Base-by-base conservation (phyloP, 37 sponge, comb jelly and placozoan genomes). In the Chondrilla cf. caribensis region DNA sequence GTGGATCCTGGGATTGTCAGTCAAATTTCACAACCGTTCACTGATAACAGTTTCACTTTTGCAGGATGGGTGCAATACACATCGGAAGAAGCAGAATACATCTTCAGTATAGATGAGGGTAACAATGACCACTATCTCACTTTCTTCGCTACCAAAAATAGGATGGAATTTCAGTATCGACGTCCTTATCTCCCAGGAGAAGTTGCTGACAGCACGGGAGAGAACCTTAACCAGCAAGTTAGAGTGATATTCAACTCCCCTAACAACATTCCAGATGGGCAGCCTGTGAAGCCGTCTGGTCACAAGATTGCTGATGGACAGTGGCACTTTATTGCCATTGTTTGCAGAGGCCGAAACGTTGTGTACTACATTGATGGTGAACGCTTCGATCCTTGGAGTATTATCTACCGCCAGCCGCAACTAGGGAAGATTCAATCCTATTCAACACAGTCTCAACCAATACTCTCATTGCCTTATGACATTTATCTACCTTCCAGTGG, bases 11-110 rank as follows among this genome's bases (percentile, higher is more conserved):
- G 25, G 11, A 42, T 73, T 43, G 2, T 39, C 0, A 39, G 25
- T 40, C 44, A 39, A 18, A 37, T 73, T 2, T n/a, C 21, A n/a
- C 76, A 73, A 39, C 40, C 40, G 25, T 73, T 73, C 40, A 19
- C 25, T 17, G 36, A 73, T 37, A 73, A 73, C 40, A 37, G 18
- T 9, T 73, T 73, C 41, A 73, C 76, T 41, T 39, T 73, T 73
- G 76, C 43, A 36, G 76, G 76, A n/a, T 73, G 76, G 76, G 76
- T 73, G 21, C 31, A 37, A 37, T 25, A 73, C 40, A 43, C 40
- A 43, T 39, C 76, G 5, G 17, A 2, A 43, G 42, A 73, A 73
- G 76, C 76, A 73, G 76, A 73, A 40, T 73, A 73, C 44, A 73
- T 73, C 44, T 73, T 73, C 76, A 73, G 76, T 41, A 73, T 73